phyloP scores from a whole-genome alignment of 2,113 vertebrate species.

The Nothocercus julius region DNA sequence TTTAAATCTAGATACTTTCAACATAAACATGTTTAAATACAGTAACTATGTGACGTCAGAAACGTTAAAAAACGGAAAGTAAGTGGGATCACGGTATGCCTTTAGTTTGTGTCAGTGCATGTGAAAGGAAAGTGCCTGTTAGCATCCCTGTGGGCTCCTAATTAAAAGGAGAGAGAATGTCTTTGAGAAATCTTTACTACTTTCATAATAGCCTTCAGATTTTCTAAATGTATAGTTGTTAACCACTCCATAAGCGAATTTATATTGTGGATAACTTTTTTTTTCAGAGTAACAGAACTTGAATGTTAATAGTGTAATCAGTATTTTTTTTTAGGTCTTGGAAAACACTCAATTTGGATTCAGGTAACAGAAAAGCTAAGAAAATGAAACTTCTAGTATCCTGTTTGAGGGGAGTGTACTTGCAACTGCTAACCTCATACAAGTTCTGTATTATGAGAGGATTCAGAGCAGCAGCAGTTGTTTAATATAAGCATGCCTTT shows the following conservation, averaged over 20 bases:
- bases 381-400: too few species aligned
- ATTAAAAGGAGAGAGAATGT: background rate
- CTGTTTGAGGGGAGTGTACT: background rate
- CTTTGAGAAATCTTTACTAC: background rate
- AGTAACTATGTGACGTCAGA: background rate
- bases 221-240: background rate
- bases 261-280: background rate
- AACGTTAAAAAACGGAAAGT: background rate
- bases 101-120: fast-evolving
- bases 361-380: background rate
- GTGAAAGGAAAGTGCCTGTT: background rate
- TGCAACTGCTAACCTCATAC: background rate
- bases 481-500: background rate
- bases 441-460: background rate
- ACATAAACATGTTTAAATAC: background rate
- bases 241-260: background rate
- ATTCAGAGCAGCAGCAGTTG: background rate
- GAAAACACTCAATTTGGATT: background rate
- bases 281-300: background rate
- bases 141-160: background rate
- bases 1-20: background rate
- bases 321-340: background rate
- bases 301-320: background rate
- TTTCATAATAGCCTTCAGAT: background rate
- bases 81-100: background rate